phyloP scores from a whole-genome alignment of 2,888 invertebrate species.

The Pseudococcus longispinus region DNA sequence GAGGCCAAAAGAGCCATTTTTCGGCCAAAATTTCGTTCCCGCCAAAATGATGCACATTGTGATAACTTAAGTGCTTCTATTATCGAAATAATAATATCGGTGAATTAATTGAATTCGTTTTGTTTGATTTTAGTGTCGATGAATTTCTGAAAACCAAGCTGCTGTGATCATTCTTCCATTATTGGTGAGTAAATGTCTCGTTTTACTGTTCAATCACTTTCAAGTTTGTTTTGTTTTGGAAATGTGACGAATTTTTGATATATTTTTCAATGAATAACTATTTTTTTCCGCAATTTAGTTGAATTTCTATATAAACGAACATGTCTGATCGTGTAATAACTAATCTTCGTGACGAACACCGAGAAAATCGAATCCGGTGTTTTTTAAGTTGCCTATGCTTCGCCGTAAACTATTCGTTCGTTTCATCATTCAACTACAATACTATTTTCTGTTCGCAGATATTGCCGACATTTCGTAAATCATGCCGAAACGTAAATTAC shows the following conservation, averaged over 20 bases:
- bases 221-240: not conserved
- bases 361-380: not conserved
- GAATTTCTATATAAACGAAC: too few relatives aligned
- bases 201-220: not conserved
- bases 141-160: not conserved
- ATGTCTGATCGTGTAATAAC: too few relatives aligned
- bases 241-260: not conserved
- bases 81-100: not conserved
- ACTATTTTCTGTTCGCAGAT: not conserved
- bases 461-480: not conserved
- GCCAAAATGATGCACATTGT: not conserved
- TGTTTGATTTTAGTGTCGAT: not conserved
- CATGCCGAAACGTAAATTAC: not conserved
- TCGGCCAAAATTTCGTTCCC: not conserved
- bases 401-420: not conserved
- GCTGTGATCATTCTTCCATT: not conserved
- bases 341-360: not conserved
- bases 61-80: not conserved
- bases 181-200: not conserved
- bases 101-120: not conserved
- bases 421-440: not conserved
- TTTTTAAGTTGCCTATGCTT: not conserved
- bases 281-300: not conserved
- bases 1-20: not conserved
- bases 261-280: not conserved